Conservation (phyloP, 2,888 invertebrate species). For the Yponomeuta plumbellus region DNA sequence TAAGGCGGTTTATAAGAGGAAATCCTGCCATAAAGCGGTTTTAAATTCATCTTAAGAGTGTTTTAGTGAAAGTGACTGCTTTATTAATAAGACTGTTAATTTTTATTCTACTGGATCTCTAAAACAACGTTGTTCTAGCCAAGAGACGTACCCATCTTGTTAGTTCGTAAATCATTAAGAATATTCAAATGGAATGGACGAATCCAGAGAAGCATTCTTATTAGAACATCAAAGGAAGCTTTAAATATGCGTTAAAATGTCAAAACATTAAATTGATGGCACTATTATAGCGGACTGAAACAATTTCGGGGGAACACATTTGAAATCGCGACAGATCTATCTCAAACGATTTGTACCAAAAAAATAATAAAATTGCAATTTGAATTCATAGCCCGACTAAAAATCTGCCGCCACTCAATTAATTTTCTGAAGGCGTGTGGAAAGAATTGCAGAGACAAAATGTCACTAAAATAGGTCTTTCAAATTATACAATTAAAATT, state of each 20-base stretch:
- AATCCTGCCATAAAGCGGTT: no score
- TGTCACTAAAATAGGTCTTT: background rate
- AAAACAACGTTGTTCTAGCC: background rate
- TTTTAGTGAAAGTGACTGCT: no score
- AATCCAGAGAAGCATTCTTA: conserved; percentile 53
- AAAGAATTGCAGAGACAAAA: background rate
- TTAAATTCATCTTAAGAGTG: no score
- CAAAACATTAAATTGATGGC: conserved; percentile 65
- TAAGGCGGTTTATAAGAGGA: no score
- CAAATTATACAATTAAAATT: background rate
- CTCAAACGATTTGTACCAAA: background rate
- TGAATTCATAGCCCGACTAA: background rate
- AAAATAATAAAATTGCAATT: background rate
- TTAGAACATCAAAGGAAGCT: conserved; percentile 56
- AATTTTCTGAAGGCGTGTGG: background rate
- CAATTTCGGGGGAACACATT: background rate
- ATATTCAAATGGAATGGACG: conserved; percentile 29
- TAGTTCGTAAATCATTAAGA: background rate
- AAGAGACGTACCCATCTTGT: background rate
- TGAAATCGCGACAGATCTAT: background rate
- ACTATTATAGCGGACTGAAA: conserved; percentile 23
- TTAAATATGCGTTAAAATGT: conserved; percentile 74
- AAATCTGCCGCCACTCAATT: background rate
- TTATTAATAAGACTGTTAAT: background rate
- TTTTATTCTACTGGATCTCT: background rate